phyloP scores from a whole-genome alignment of 2,113 vertebrate genomes.

The Argyrosomus japonicus region DNA sequence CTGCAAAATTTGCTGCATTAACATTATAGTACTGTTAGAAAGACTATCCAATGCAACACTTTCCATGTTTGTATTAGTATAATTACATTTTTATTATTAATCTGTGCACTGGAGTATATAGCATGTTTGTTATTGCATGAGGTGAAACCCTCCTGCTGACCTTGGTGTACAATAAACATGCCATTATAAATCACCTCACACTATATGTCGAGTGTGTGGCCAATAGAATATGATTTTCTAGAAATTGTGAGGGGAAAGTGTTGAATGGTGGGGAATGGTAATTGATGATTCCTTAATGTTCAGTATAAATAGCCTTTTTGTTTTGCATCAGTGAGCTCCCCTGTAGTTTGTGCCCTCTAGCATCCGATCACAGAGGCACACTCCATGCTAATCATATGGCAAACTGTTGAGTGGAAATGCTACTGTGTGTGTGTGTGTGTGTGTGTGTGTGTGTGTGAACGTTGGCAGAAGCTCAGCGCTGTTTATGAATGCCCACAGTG shows the following conservation, averaged over 20 bases:
- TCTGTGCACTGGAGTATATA: not conserved
- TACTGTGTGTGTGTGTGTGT: conserved; percentile 4
- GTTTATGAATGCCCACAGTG: conserved; percentile 69
- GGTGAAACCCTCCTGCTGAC: conserved; percentile 19
- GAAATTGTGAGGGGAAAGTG: conserved; percentile 51
- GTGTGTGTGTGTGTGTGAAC: conserved; percentile 22
- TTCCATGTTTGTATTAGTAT: not conserved
- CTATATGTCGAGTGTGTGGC: not conserved
- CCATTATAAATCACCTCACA: conserved; percentile 26
- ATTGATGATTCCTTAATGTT: conserved; percentile 78
- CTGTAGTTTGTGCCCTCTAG: conserved; percentile 48
- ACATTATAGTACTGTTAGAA: not conserved
- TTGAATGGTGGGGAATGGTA: conserved; percentile 68
- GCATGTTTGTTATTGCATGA: conserved; percentile 8
- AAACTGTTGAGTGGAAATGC: conserved; percentile 57
- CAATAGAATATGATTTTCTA: conserved; percentile 12
- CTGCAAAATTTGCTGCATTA: not conserved
- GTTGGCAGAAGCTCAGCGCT: conserved; percentile 57
- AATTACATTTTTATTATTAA: not conserved
- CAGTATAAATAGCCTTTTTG: conserved; percentile 66
- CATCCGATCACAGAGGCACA: conserved; percentile 56
- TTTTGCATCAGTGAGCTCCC: conserved; percentile 58
- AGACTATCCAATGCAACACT: not conserved
- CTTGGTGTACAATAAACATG: conserved; percentile 24
- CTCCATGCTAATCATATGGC: conserved; percentile 73